Evolutionary conservation across 2,888 invertebrate species (phyloP), one percentile per base, ranked within the genome.

Genomic region (Eucriotettix oculatus): DNA sequence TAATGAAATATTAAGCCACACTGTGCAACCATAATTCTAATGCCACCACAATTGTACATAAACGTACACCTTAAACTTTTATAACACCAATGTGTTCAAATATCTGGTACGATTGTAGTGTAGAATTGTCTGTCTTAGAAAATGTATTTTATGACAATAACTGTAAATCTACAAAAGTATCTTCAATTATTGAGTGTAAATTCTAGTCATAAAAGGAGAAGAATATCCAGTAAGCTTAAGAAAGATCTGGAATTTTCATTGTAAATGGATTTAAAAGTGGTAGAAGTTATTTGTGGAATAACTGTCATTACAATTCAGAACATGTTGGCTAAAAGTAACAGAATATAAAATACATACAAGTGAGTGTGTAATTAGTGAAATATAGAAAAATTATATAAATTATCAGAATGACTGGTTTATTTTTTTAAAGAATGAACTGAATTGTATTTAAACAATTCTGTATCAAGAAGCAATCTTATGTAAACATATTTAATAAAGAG

Each of bases 181-280:
- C 48, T 48, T 48, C 48, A 12, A 48, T 5, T 48, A 56, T 52
- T 61, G 61, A 61, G 61, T 61, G 61, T 61, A 61, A 41, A 57
- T 57, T 61, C 61, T 61, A 61, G 61, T 61, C 61, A 61, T 52
- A 14, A 17, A 55, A 60, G 16, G 16, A 58, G 42, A 29, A 16
- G 41, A 55, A 40, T 11, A 29, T 29, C 41, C 12, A 40, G 54
- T 52, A 52, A 17, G 53, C 53, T 29, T 29, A 29, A 29, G 29
- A 29, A 29, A 29, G 29, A 29, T 29, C 29, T 29, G 29, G 29
- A 29, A 29, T 29, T 29, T 29, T 29, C 29, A 29, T 29, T 29
- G 29, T 29, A 29, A 29, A 29, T 29, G 29, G 29, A 29, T 29
- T 29, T 29, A 29, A 29, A 29, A 29, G 29, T 29, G 29, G 29